A percentile compares a stretch with the other conserved stretches of the same genome.
phyloP scores from a whole-genome alignment of 2,888 invertebrate species.

The Drosophila flavopinicola region DNA sequence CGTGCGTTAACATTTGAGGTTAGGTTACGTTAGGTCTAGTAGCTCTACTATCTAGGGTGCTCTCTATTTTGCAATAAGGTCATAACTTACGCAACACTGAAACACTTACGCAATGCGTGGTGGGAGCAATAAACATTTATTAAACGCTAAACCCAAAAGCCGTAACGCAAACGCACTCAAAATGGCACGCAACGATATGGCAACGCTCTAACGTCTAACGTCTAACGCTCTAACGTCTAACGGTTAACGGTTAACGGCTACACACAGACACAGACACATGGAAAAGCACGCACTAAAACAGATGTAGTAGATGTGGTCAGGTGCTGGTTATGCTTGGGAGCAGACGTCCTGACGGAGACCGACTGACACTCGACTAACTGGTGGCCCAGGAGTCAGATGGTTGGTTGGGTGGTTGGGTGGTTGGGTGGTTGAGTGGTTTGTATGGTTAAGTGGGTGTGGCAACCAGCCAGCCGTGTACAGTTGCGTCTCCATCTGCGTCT shows the following conservation, averaged over 20 bases:
- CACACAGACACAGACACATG: slow-evolving; percentile 35
- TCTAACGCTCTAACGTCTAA: slow-evolving; percentile 28
- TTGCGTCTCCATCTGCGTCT: slow-evolving; percentile 22
- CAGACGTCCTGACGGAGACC: slow-evolving; percentile 43
- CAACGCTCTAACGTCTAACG: slow-evolving; percentile 47
- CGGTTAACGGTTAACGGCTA: slow-evolving; percentile 29
- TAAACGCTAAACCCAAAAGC: slow-evolving; percentile 57
- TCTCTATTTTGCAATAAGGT: slow-evolving; percentile 29
- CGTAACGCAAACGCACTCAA: slow-evolving; percentile 58
- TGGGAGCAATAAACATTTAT: slow-evolving; percentile 63
- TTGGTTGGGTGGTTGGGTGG: not conserved
- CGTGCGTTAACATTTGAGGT: slow-evolving; percentile 39
- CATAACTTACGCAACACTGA: slow-evolving; percentile 62
- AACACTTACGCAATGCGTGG: slow-evolving; percentile 70
- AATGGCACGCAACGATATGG: slow-evolving; percentile 56
- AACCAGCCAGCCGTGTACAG: not conserved
- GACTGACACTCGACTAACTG: slow-evolving; percentile 36
- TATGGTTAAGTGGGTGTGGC: slow-evolving; percentile 3
- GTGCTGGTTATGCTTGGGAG: slow-evolving; percentile 18
- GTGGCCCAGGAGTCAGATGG: not conserved
- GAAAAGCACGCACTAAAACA: slow-evolving; percentile 56
- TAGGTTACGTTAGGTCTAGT: slow-evolving; percentile 11
- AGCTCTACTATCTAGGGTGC: slow-evolving; percentile 37
- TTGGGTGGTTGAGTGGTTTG: not conserved
- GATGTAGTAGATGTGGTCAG: slow-evolving; percentile 31